Base-by-base conservation (phyloP, 2,797 vertebrate genomes). In the Manis pentadactyla region DNA sequence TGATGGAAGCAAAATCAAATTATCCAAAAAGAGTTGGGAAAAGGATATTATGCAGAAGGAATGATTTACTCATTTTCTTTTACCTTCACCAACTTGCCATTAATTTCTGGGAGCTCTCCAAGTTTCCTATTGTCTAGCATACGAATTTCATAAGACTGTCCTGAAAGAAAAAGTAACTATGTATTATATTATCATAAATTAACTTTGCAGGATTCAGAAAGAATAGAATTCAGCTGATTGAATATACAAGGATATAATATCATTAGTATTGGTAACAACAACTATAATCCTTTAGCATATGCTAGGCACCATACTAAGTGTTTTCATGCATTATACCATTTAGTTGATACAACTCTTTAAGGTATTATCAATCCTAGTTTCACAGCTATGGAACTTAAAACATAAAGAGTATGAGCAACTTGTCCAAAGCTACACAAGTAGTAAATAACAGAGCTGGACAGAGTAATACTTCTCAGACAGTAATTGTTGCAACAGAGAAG, bases 121-220 rank as follows among this genome's bases (percentile, higher is more conserved):
- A 99, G 99, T 95, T 99, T 99, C 97, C 99, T 99, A 98, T 99
- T 99, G 98, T 99, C 99, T 98, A 99, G 98, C 99, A 99, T 99
- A 98, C 99, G 98, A 97, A 99, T 99, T 99, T 99, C 99, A 92
- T 99, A 99, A 96, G 99, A 99, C 93, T 99, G 99, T n/a, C 99
- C 99, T 99, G 98, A 19, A 98, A 98, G 66, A 95, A 96, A 94
- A 89, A 95, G 49, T 95, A 87, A 94, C 88, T 78, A 57, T 9
- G 0, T 93, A 78, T 96, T 93, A 95, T 37, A 92, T 59, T 93
- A 81, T 78, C 85, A 74, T 25, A 89, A 87, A 83, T 73, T 93
- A 94, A 95, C 55, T 86, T 94, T 68, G 12, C 14, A 89, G 73
- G 61, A 69, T 85, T 75, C 49, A 88, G 29, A 81, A 94, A 93